Percentiles rank a stretch among this genome's conserved stretches.
These are phyloP conservation scores for Eulemur rufifrons DNA, from an alignment of 2,113 vertebrate species.

Conservation along the genomic window DNA sequence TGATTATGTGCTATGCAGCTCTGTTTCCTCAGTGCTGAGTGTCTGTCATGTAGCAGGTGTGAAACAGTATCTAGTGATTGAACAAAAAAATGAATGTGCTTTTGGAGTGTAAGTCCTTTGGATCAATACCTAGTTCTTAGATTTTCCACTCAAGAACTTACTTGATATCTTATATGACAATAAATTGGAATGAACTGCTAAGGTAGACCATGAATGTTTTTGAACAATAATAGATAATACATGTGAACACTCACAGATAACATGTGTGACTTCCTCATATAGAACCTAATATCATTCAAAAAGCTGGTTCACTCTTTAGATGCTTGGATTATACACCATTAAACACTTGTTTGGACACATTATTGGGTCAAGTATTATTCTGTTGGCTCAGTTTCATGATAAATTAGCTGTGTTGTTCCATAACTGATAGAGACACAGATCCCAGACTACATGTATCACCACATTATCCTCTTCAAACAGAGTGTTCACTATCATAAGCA, in stretches of 20 bases:
- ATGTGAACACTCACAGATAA: neutral
- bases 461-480: neutral
- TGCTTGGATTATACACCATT: neutral
- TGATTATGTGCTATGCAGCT: neutral
- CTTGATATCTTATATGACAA: neutral
- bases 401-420: neutral
- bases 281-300: neutral
- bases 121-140: neutral
- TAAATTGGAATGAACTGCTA: neutral
- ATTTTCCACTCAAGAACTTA: neutral
- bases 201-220: neutral
- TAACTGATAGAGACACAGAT: neutral
- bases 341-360: neutral
- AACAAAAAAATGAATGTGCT: neutral
- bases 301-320: neutral
- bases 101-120: neutral
- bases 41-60: neutral
- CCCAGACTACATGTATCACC: neutral
- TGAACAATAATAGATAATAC: neutral
- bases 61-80: neutral
- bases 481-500: neutral
- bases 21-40: neutral
- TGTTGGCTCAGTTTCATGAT: neutral
- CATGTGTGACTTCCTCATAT: neutral
- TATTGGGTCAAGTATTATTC: constrained; percentile 32